Conservation (phyloP, 2,113 vertebrate species). For the Solenodon paradoxus region DNA sequence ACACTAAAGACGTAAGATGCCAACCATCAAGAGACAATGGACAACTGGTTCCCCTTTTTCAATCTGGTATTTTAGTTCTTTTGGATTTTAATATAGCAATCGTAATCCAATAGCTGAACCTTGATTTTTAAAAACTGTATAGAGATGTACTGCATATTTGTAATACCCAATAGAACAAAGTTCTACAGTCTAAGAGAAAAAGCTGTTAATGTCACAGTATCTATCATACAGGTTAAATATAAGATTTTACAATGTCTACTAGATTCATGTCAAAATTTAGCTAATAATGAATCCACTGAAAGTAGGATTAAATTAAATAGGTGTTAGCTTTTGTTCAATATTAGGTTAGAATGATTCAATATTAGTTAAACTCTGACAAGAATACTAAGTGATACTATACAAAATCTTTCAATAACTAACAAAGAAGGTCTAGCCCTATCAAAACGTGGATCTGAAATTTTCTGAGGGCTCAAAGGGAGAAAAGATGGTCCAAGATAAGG, state of each 20-base stretch:
- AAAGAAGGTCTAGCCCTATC: not conserved
- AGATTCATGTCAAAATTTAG: not conserved
- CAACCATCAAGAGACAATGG: not conserved
- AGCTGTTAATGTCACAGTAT: not conserved
- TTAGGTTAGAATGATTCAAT: not conserved
- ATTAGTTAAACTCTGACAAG: constrained; percentile 15
- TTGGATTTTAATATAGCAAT: not conserved
- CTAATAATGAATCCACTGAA: not conserved
- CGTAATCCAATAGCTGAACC: not conserved
- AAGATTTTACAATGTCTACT: not conserved
- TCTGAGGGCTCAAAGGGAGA: not conserved
- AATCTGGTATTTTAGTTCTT: not conserved
- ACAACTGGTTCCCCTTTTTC: not conserved
- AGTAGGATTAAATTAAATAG: not conserved
- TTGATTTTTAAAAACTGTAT: constrained; percentile 18
- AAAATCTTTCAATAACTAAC: not conserved
- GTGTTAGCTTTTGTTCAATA: not conserved
- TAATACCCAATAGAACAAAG: not conserved
- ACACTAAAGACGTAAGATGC: not conserved
- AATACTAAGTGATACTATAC: not conserved
- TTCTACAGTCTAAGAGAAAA: not conserved
- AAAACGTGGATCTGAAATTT: constrained; percentile 31
- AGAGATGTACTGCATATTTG: not conserved
- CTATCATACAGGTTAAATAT: not conserved
- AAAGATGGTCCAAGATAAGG: not conserved